A percentile compares a stretch with the other conserved stretches of the same genome.
Conservation (phyloP, 2,888 invertebrate species). For the Drosophila dives region DNA sequence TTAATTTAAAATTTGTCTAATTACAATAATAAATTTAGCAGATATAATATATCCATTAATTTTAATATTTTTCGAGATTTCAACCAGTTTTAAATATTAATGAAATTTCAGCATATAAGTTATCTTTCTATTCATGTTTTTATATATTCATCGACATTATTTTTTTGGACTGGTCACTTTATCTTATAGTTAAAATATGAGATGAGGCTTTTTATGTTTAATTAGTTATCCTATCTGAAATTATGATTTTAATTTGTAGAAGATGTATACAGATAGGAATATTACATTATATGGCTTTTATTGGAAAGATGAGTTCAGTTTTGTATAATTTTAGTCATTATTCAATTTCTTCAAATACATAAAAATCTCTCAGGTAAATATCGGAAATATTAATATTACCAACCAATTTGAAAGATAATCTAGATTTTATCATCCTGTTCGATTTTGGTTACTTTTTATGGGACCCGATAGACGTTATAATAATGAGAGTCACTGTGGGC, state of each 20-base stretch:
- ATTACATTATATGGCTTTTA: background rate
- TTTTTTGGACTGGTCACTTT: background rate
- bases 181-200: background rate
- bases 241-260: background rate
- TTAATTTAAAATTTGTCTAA: background rate
- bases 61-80: background rate
- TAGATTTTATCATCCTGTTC: background rate
- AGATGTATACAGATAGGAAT: background rate
- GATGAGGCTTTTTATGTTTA: background rate
- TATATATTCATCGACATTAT: background rate
- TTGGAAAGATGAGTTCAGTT: background rate
- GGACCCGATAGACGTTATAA: slow-evolving; percentile 21
- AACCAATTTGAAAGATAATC: background rate
- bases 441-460: slow-evolving; percentile 31
- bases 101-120: background rate
- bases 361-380: background rate
- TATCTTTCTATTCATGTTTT: background rate
- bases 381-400: background rate
- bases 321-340: background rate
- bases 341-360: background rate
- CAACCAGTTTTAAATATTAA: background rate
- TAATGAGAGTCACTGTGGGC: slow-evolving; percentile 34
- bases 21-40: background rate
- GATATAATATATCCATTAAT: background rate
- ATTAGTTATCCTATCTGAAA: background rate